These are phyloP conservation scores for Perdita meconis DNA, from an alignment of 2,888 invertebrate species.

Conservation along the genomic window DNA sequence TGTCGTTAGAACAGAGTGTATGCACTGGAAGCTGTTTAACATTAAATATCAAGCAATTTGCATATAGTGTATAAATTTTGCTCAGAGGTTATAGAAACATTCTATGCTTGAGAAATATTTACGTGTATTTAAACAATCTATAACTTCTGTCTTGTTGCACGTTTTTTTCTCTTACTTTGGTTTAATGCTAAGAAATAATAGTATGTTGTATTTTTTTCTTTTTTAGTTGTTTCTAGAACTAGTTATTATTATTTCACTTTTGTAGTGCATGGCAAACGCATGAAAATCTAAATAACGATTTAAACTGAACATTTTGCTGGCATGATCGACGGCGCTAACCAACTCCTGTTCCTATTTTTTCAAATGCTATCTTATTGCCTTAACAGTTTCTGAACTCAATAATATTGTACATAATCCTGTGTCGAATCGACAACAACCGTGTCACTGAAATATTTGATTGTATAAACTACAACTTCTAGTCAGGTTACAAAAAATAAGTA, in stretches of 20 bases:
- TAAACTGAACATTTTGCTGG: constrained; percentile 76
- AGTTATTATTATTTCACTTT: constrained; percentile 71
- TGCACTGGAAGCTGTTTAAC: neutral
- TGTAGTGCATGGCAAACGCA: constrained; percentile 82
- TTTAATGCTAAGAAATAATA: constrained; percentile 51
- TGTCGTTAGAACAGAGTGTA: neutral
- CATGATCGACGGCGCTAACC: constrained; percentile 83
- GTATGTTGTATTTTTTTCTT: constrained; percentile 46
- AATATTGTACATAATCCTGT: constrained; percentile 60
- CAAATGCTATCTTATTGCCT: constrained; percentile 57
- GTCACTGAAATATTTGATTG: constrained; percentile 56
- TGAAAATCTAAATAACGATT: constrained; percentile 77
- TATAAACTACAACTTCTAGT: constrained; percentile 52
- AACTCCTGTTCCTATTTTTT: constrained; percentile 64
- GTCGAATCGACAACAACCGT: constrained; percentile 51
- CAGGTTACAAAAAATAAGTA: constrained; percentile 63
- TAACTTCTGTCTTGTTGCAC: constrained; percentile 58
- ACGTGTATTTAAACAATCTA: constrained; percentile 49
- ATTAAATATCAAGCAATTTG: constrained; percentile 22
- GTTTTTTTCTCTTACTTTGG: constrained; percentile 44
- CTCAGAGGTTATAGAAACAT: constrained; percentile 60
- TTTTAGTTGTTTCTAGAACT: constrained; percentile 51
- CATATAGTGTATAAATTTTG: constrained; percentile 60
- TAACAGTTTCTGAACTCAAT: constrained; percentile 68
- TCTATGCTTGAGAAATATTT: constrained; percentile 33